phyloP scores from a whole-genome alignment of 2,113 vertebrate genomes.

The Paratilapia polleni region DNA sequence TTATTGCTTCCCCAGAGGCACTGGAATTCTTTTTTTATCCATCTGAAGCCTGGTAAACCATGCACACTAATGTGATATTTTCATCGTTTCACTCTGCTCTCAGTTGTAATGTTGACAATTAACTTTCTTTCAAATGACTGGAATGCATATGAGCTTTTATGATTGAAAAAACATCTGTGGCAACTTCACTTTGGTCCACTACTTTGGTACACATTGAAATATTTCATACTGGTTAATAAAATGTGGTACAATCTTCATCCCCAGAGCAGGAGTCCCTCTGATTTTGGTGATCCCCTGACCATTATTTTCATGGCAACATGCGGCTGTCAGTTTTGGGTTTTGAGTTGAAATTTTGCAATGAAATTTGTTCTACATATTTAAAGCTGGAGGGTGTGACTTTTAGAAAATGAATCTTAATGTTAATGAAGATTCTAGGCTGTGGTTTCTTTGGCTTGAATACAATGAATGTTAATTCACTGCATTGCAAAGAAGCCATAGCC shows the following conservation, averaged over 20 bases:
- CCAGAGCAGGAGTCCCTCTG: neutral
- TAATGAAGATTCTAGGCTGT: too few species aligned
- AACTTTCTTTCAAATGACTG: neutral
- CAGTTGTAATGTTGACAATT: slow-evolving; percentile 18
- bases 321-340: neutral
- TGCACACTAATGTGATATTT: neutral
- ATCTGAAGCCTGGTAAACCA: neutral
- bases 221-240: neutral
- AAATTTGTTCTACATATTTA: too few species aligned
- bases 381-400: too few species aligned
- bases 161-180: neutral
- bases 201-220: neutral
- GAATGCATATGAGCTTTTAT: neutral
- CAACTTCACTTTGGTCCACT: neutral
- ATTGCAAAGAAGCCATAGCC: too few species aligned
- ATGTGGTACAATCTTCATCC: neutral
- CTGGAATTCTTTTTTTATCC: neutral
- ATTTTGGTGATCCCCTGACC: neutral
- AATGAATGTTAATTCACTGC: too few species aligned
- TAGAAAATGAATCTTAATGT: too few species aligned
- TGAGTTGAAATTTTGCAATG: too few species aligned
- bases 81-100: neutral
- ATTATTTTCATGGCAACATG: neutral
- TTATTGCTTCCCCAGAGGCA: slow-evolving; percentile 12
- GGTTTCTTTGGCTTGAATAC: too few species aligned